phyloP scores from a whole-genome alignment of 2,888 invertebrate species.

The Eupsilia transversa region DNA sequence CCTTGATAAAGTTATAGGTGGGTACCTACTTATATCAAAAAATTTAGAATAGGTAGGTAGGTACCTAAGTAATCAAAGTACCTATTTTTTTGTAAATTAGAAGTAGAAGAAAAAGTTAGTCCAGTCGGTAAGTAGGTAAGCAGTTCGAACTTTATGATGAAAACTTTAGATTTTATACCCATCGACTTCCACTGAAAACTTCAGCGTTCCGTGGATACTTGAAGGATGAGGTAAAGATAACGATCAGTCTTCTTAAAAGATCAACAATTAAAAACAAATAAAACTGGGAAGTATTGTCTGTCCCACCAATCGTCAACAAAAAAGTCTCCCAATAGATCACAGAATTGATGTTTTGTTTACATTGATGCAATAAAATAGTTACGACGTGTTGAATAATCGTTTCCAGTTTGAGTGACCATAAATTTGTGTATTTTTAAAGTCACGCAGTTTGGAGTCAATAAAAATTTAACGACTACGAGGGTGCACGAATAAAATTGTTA shows the following conservation, averaged over 20 bases:
- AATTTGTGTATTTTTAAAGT: conserved; percentile 90
- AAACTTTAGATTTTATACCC: not conserved
- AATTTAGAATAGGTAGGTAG: too few species aligned
- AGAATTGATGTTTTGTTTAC: conserved; percentile 88
- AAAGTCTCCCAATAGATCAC: conserved; percentile 75
- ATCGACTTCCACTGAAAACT: not conserved
- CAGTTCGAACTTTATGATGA: not conserved
- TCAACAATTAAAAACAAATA: conserved; percentile 50
- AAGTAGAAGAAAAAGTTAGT: too few species aligned
- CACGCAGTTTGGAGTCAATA: conserved; percentile 89
- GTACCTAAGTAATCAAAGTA: not conserved
- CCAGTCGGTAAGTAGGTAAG: not conserved
- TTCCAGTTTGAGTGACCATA: conserved; percentile 89
- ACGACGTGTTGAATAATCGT: conserved; percentile 90
- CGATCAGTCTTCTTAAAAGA: conserved; percentile 24
- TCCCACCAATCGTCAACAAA: conserved; percentile 49
- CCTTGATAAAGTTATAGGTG: too few species aligned
- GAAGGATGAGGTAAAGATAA: conserved; percentile 10
- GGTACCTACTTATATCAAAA: too few species aligned
- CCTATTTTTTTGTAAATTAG: not conserved
- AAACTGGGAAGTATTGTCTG: conserved; percentile 40
- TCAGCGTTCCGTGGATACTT: not conserved
- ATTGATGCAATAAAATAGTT: conserved; percentile 88
- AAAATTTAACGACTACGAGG: conserved; percentile 89
- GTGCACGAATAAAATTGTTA: conserved; percentile 86